phyloP scores from a whole-genome alignment of 2,888 invertebrate genomes.

The Phyllotreta striolata region DNA sequence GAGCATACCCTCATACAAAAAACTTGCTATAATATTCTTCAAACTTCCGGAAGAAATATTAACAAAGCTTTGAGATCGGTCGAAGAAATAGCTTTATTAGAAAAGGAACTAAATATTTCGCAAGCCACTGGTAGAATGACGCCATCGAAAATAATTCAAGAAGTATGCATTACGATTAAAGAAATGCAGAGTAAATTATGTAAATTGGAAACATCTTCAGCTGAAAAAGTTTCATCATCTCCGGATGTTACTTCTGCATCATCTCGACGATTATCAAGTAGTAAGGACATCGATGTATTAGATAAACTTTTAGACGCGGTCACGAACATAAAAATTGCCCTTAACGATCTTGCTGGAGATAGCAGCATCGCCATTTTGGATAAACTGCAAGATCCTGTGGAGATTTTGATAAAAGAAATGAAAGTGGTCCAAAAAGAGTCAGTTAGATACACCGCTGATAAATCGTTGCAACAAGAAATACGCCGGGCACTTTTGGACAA shows the following conservation, averaged over 20 bases:
- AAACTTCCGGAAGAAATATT: slow-evolving; percentile 67
- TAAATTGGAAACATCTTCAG: slow-evolving; percentile 48
- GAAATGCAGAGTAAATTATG: slow-evolving; percentile 67
- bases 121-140: slow-evolving; percentile 57
- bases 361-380: slow-evolving; percentile 45
- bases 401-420: slow-evolving; percentile 53
- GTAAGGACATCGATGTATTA: slow-evolving; percentile 42
- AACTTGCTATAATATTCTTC: slow-evolving; percentile 72
- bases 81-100: slow-evolving; percentile 63
- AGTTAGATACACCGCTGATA: slow-evolving; percentile 53
- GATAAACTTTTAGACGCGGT: slow-evolving; percentile 53
- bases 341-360: slow-evolving; percentile 54
- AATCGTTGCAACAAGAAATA: slow-evolving; percentile 56
- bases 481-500: slow-evolving; percentile 70
- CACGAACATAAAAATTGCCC: slow-evolving; percentile 60
- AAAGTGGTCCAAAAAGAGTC: slow-evolving; percentile 54
- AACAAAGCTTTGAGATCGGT: slow-evolving; percentile 66
- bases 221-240: slow-evolving; percentile 47
- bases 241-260: slow-evolving; percentile 56
- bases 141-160: slow-evolving; percentile 60
- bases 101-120: slow-evolving; percentile 58
- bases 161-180: slow-evolving; percentile 66
- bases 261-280: slow-evolving; percentile 44
- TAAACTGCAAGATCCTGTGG: slow-evolving; percentile 53
- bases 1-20: slow-evolving; percentile 73